These are phyloP conservation scores for Pectinophora gossypiella DNA, from an alignment of 1,140 invertebrate species.

Conservation along the genomic window DNA sequence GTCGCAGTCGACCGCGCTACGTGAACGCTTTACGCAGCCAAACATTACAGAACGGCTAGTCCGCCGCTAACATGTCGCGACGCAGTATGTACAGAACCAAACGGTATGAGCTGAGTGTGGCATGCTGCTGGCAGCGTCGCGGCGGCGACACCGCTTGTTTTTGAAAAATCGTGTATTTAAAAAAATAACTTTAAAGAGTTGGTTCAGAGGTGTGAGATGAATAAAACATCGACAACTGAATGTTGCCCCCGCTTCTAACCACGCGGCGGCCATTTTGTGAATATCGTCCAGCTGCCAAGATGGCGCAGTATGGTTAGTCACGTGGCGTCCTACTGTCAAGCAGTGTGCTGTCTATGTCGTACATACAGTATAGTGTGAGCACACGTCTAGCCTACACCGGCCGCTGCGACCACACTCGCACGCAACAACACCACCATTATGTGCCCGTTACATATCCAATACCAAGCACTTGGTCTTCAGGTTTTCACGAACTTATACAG, in stretches of 20 bases:
- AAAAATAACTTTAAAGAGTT: conserved; percentile 29
- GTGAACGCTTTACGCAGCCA: conserved; percentile 21
- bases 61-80: background rate
- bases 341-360: conserved; percentile 2
- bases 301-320: background rate
- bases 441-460: too few relatives aligned
- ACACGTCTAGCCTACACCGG: background rate
- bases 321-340: background rate
- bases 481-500: too few relatives aligned
- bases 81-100: conserved; percentile 24
- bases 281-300: background rate
- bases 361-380: background rate
- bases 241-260: conserved; percentile 5
- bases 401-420: too few relatives aligned
- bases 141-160: background rate
- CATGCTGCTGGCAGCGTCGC: conserved; percentile 15
- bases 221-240: conserved; percentile 42
- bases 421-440: too few relatives aligned
- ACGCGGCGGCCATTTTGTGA: background rate
- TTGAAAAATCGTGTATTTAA: conserved; percentile 15
- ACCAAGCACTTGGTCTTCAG: too few relatives aligned
- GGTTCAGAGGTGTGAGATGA: conserved; percentile 44
- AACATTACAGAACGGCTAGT: background rate
- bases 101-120: conserved; percentile 19
- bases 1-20: conserved; percentile 40